Evolutionary conservation across 2,797 vertebrate genomes (phyloP).

Genomic region (Decapterus maruadsi): DNA sequence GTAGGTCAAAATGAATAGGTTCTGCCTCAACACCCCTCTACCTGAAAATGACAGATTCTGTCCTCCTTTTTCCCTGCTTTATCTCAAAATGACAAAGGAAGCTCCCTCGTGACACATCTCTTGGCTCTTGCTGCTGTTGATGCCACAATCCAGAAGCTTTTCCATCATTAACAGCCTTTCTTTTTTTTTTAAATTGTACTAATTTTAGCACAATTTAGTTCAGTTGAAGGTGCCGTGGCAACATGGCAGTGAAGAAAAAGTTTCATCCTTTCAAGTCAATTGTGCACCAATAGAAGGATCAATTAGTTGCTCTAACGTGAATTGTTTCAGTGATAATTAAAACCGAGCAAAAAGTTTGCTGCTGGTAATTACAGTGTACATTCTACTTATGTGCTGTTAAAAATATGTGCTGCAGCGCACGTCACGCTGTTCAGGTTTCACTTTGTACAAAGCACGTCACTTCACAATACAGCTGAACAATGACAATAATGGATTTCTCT

Average conservation of each 20-base stretch:
- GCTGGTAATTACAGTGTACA: too few relatives aligned
- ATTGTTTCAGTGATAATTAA: not conserved
- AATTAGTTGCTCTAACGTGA: too few relatives aligned
- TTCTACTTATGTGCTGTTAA: too few relatives aligned
- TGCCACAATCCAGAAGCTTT: conserved; percentile 20
- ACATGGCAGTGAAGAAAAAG: not conserved
- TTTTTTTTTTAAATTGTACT: conserved; percentile 19
- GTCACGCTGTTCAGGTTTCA: not conserved
- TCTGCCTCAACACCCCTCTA: conserved; percentile 75
- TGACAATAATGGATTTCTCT: too few relatives aligned
- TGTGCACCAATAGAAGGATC: conserved; percentile 5
- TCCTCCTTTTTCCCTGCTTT: conserved; percentile 59
- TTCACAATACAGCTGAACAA: too few relatives aligned
- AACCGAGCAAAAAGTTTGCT: too few relatives aligned
- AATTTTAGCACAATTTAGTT: conserved; percentile 37
- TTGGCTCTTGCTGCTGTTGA: conserved; percentile 29
- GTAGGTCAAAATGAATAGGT: conserved; percentile 83
- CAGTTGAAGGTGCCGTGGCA: conserved; percentile 12
- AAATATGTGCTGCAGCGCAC: not conserved
- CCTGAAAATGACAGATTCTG: conserved; percentile 77
- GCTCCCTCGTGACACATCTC: conserved; percentile 49
- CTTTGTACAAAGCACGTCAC: too few relatives aligned
- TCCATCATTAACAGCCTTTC: not conserved
- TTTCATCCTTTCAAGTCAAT: conserved; percentile 21
- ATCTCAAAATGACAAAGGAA: conserved; percentile 60